A percentile compares a stretch with the other conserved stretches of the same genome.
Evolutionary conservation across 2,888 invertebrate genomes (phyloP).

Genomic region (Synanthedon vespiformis): DNA sequence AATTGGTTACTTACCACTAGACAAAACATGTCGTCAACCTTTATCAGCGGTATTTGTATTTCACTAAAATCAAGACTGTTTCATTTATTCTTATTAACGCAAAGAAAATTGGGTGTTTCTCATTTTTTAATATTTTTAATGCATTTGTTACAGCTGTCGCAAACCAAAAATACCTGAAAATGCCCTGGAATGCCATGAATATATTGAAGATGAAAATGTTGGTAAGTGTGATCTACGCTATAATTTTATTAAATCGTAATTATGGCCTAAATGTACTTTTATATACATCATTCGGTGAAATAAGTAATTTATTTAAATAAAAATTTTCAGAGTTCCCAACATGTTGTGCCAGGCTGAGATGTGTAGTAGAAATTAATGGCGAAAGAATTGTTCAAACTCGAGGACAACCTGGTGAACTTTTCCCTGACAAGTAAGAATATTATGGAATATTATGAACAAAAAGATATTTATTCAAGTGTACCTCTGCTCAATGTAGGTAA

Average conservation of each 20-base stretch:
- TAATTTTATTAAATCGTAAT: background rate
- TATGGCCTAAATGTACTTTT: background rate
- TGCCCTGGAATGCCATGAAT: slow-evolving; percentile 61
- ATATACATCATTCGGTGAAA: background rate
- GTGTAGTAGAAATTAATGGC: slow-evolving; percentile 58
- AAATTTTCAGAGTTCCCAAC: slow-evolving; percentile 51
- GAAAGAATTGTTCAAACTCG: slow-evolving; percentile 61
- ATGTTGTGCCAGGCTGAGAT: slow-evolving; percentile 55
- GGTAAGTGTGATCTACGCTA: slow-evolving; percentile 27
- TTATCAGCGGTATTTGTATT: no score
- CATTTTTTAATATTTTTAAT: background rate
- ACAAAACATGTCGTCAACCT: no score
- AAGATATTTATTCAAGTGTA: no score
- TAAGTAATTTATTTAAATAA: background rate
- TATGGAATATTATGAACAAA: background rate
- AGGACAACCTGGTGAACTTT: slow-evolving; percentile 61
- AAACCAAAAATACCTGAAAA: slow-evolving; percentile 66
- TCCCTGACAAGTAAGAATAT: slow-evolving; percentile 55
- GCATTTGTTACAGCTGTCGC: slow-evolving; percentile 37
- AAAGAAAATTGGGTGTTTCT: no score
- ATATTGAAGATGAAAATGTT: slow-evolving; percentile 64
- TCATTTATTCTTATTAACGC: no score
- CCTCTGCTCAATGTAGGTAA: no score
- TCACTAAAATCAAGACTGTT: no score
- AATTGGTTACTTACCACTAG: no score